Conservation (phyloP, 2,113 vertebrate genomes). For the Ceyx cyanopectus region DNA sequence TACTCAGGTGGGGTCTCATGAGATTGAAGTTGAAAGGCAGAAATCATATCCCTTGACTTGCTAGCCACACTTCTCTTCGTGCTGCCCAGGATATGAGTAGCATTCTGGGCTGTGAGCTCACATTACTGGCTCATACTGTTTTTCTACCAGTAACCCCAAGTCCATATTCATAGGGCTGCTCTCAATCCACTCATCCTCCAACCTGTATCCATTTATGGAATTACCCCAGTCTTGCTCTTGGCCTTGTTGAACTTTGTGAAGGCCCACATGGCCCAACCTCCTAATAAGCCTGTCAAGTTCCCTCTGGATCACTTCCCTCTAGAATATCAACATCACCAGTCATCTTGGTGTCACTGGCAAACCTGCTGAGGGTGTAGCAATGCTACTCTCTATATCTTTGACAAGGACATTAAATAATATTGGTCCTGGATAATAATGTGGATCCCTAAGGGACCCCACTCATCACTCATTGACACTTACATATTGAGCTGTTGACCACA, state of each 20-base stretch:
- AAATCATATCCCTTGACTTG: background rate
- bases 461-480: background rate
- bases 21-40: background rate
- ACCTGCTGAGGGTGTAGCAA: background rate
- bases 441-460: background rate
- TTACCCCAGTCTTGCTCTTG: background rate
- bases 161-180: background rate
- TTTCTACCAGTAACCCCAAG: background rate
- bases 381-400: background rate
- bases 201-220: background rate
- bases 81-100: background rate
- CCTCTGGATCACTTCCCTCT: background rate
- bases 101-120: background rate
- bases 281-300: background rate
- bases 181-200: background rate
- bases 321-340: too few species aligned
- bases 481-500: background rate
- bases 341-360: background rate
- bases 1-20: background rate
- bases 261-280: background rate
- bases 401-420: background rate
- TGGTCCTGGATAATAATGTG: too few species aligned
- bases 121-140: background rate
- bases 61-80: background rate
- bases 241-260: background rate